Evolutionary conservation across 2,888 invertebrate species (phyloP), one percentile per base, ranked within the genome.

Genomic region (Cheilosia vulpina): DNA sequence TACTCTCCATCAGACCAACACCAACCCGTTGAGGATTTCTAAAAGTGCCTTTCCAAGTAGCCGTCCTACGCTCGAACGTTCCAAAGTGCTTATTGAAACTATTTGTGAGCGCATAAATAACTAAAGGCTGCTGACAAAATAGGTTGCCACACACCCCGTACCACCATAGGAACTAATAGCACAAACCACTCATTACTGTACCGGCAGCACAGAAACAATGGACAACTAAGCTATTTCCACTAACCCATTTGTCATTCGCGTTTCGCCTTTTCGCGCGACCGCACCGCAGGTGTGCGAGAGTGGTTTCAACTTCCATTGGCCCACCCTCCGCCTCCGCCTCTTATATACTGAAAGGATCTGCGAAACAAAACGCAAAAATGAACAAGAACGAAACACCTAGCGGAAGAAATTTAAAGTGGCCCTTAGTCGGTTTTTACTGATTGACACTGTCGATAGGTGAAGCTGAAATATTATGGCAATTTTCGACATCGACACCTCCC

Each of bases 361-460:
- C 17, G 43, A 2, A 66, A 68, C 13, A 62, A 27, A 62, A 71
- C 19, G 58, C 45, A 76, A 60, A 45, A 68, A 79, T n/a, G 43
- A 27, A 81, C 21, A 55, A 47, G 24, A 34, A 53, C 34, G 34
- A 66, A 58, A 43, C 63, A 63, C 24, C 43, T 62, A 78, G 68
- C 55, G 77, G 72, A 68, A 83, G 66, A 83, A 83, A 77, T 72
- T 71, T 62, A 77, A 72, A 83, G 66, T 83, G 78, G 72, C 72
- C 60, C 60, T 78, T 84, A 84, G 79, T 75, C 79, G 63, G 79
- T 58, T 84, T 79, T 79, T 68, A 69, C 75, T 75, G 83, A 79
- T 84, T 84, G 79, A 79, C 73, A 84, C 63, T 79, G 68, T 69
- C 73, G 79, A 84, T 84, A 75, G 83, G 58, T 79, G 52, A 69